Base-by-base conservation (phyloP, 2,888 invertebrate species). In the Drosophila conformis region DNA sequence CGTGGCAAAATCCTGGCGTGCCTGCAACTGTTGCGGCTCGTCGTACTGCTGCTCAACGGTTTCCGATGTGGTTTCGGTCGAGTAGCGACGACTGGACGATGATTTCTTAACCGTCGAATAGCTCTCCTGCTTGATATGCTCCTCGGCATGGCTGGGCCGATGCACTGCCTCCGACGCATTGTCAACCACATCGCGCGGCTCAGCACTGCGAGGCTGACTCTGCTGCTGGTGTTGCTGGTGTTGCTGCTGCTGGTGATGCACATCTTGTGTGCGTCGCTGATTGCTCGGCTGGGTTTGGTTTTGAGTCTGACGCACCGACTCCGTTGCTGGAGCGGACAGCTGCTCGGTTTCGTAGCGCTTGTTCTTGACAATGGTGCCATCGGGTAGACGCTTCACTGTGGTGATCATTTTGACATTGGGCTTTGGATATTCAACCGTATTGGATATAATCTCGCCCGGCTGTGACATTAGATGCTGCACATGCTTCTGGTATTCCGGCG, bases 301-400 rank as follows among this genome's bases (percentile, higher is more conserved):
- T 27, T 86, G 83, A 6, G 79, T 78, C 42, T 83, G 76, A 38
- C 78, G 87, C 46, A 71, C 80, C 4, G 63, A 57, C 21, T 86
- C 87, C 46, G 72, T 60, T 13, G 74, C 54, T 0, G 91, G 88
- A 18, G 73, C 63, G 21, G 42, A 31, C 11, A 80, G 11, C 64
- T 92, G 92, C 78, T 93, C 94, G 40, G 95, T 95, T 90, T 96
- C 96, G 42, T 95, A 95, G 51, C 94, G 94, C 27, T 95, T 96
- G 71, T 95, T 96, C n/a, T 95, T 96, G 1, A 96, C 95, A 49
- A 94, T 94, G 2, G 95, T 95, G 21, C 96, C 96, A 86, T 95
- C 96, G 1, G 95, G 95, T 49, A 96, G 92, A 56, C 95, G 94
- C 79, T 95, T 94, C 0, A 95, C 96, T 82, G 96, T 96, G 18